Percentiles rank a stretch among this genome's conserved stretches.
phyloP scores from a whole-genome alignment of 2,797 vertebrate species.

The Eutrigla gurnardus region DNA sequence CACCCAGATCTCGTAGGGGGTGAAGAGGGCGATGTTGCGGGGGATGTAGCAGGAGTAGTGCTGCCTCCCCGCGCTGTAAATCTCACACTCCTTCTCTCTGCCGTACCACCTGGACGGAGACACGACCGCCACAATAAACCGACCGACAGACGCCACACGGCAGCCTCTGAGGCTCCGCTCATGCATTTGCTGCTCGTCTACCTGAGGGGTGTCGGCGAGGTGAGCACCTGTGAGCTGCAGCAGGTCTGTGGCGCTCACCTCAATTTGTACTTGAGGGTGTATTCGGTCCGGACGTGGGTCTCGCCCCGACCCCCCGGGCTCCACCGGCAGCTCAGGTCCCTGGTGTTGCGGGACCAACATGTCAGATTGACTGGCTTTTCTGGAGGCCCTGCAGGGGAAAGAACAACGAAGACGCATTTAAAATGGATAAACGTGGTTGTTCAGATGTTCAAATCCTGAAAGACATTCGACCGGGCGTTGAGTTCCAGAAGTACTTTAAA shows the following conservation, averaged over 20 bases:
- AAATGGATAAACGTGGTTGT: too few species aligned
- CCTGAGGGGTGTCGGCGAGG: slow-evolving; percentile 44
- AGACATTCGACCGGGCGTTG: too few species aligned
- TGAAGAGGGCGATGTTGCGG: slow-evolving; percentile 94
- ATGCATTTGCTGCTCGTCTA: slow-evolving; percentile 34
- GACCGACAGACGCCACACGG: not conserved
- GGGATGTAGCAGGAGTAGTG: slow-evolving; percentile 91
- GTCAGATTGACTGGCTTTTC: slow-evolving; percentile 94
- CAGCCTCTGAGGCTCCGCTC: not conserved
- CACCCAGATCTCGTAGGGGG: slow-evolving; percentile 97
- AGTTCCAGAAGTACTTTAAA: too few species aligned
- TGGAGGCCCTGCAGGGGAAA: slow-evolving; percentile 85
- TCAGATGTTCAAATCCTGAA: not conserved
- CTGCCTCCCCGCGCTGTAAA: slow-evolving; percentile 85
- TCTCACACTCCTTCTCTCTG: slow-evolving; percentile 91
- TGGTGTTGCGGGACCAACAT: slow-evolving; percentile 95
- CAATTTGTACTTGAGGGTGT: slow-evolving; percentile 95
- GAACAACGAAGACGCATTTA: too few species aligned
- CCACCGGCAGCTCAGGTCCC: slow-evolving; percentile 95
- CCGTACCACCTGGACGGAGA: slow-evolving; percentile 90
- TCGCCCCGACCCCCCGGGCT: slow-evolving; percentile 88
- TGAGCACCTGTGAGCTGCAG: slow-evolving; percentile 47
- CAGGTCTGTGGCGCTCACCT: slow-evolving; percentile 81
- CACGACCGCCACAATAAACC: slow-evolving; percentile 12
- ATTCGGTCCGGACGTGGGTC: slow-evolving; percentile 92